Percentiles rank a stretch among this genome's conserved stretches.
Conservation (phyloP, 2,797 vertebrate genomes). For the Diglossa cyanea region DNA sequence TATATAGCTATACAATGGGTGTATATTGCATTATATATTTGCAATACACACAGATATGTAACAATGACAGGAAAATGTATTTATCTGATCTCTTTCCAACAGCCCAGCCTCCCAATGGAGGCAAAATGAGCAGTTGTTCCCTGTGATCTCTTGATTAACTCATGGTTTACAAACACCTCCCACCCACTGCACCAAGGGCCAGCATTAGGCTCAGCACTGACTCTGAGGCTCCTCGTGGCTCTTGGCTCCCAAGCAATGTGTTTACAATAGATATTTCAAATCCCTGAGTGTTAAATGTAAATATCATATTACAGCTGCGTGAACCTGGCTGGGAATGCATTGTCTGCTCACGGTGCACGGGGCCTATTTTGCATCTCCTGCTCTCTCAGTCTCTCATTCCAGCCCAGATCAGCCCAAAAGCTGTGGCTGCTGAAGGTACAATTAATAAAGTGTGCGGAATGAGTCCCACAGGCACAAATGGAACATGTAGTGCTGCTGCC, state of each 20-base stretch:
- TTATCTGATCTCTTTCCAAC: not conserved
- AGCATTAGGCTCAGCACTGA: not conserved
- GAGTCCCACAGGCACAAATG: not conserved
- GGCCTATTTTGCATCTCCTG: not conserved
- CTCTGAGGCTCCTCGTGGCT: not conserved
- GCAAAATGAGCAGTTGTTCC: not conserved
- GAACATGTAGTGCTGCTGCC: fast-evolving
- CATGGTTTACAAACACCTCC: not conserved
- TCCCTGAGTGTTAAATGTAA: not conserved
- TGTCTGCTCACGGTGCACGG: not conserved
- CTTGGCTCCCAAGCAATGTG: not conserved
- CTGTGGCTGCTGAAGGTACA: not conserved
- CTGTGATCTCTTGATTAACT: not conserved
- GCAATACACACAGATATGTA: no score
- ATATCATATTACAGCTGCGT: not conserved
- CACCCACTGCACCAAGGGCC: not conserved
- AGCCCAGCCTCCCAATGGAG: not conserved
- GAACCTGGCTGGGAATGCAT: not conserved
- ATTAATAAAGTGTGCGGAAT: not conserved
- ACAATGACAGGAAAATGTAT: no score
- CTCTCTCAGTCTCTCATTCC: not conserved
- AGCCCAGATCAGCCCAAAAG: not conserved
- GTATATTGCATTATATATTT: no score
- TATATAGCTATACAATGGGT: not conserved
- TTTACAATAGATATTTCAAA: not conserved